Base-by-base conservation (phyloP, 2,113 vertebrate species). In the Chamaetylas fuelleborni region DNA sequence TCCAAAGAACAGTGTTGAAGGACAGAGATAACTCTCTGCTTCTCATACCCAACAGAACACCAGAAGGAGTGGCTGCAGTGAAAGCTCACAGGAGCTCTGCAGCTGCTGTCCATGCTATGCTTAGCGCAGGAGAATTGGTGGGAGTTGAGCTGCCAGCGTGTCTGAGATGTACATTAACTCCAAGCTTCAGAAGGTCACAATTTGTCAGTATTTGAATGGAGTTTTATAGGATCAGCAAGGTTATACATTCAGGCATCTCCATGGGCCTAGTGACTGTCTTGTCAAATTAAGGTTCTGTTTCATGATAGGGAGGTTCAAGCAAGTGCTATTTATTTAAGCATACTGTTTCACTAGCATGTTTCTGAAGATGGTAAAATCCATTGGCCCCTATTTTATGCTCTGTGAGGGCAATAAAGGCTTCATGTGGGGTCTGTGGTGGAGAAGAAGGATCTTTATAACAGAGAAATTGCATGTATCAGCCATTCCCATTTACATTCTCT, bases 91-190 rank as follows among this genome's bases (percentile, higher is more conserved):
- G 60, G 42, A 87, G 2, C 28, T 40, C 38, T 58, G 34, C 14
- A 58, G 53, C 47, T 1, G 0, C 50, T 69, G 8, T 67, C 42
- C 12, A 0, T 1, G 40, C n/a, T 17, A 5, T 0, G 0, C 18
- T 62, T 4, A 3, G 56, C 40, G 43, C 11, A 60, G 26, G 7
- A 24, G 11, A 31, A 8, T 36, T 62, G 40, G 23, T 81, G n/a
- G 14, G 43, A 87, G 19, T 7, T 28, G 33, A 76, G 61, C 36
- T 86, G 28, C 56, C 57, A 89, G 3, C 3, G 9, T 74, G n/a
- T 62, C 29, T 34, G 45, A 90, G 69, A 34, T 2, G 4, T 62
- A 20, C 5, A 0, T 86, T 72, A 83, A 54, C 20, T 74, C 38
- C n/a, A 65, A 40, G 29, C 34, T 89, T 87, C 70, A 84, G 51